phyloP scores from a whole-genome alignment of 1,140 invertebrate species.

The Drosophila ohnishii region DNA sequence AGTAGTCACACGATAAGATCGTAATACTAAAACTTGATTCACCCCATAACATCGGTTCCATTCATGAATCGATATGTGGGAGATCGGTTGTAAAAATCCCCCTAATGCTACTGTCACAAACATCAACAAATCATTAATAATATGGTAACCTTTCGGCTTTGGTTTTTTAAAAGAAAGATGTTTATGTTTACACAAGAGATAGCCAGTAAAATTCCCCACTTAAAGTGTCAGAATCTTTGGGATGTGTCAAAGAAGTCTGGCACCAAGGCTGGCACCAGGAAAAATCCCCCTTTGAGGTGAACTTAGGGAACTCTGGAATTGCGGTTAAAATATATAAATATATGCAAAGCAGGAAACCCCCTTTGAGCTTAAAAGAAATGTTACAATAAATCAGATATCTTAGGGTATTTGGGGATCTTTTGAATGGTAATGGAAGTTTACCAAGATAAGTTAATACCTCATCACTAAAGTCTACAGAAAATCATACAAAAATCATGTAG shows the following conservation, averaged over 20 bases:
- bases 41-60: slow-evolving; percentile 10
- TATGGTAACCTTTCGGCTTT: neutral
- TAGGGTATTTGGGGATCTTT: neutral
- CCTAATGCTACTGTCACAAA: neutral
- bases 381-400: neutral
- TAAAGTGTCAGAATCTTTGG: neutral
- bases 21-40: slow-evolving; percentile 20
- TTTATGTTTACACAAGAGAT: neutral
- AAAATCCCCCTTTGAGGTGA: slow-evolving; percentile 6
- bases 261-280: neutral
- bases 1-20: slow-evolving; percentile 17
- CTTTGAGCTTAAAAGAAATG: neutral
- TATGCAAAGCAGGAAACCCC: slow-evolving; percentile 5
- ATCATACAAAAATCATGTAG: neutral
- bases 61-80: slow-evolving; percentile 30
- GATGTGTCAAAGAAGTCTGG: neutral
- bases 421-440: neutral
- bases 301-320: neutral
- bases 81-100: slow-evolving; percentile 12
- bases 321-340: slow-evolving; percentile 9
- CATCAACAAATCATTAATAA: slow-evolving; percentile 13
- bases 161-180: neutral
- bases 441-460: neutral
- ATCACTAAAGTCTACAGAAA: neutral
- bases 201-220: neutral